A percentile compares a stretch with the other conserved stretches of the same genome.
Conservation (phyloP, 2,888 invertebrate species). For the Aspidiotus rigidus region DNA sequence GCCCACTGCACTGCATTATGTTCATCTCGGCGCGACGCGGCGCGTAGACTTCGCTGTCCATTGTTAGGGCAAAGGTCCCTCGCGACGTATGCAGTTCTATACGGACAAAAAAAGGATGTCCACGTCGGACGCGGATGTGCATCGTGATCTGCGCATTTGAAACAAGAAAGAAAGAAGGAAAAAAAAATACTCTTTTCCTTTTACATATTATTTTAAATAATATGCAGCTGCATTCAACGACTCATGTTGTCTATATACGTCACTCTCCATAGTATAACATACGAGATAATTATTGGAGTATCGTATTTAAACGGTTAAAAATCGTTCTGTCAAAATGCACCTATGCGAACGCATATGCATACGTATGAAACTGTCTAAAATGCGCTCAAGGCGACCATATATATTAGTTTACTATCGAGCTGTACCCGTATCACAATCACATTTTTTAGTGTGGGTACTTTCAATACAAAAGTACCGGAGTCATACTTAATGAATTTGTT, state of each 20-base stretch:
- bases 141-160: slow-evolving; percentile 5
- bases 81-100: background rate
- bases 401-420: no score
- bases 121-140: slow-evolving; percentile 17
- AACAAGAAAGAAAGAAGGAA: slow-evolving; percentile 3
- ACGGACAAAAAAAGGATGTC: slow-evolving; percentile 18
- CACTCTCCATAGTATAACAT: no score
- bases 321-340: no score
- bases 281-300: no score
- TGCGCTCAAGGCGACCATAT: no score
- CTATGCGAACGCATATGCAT: no score
- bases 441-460: no score
- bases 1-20: slow-evolving; percentile 6
- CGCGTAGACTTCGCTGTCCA: slow-evolving; percentile 10
- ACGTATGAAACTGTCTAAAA: no score
- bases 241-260: background rate
- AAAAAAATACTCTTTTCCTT: background rate
- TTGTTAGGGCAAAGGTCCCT: slow-evolving; percentile 10
- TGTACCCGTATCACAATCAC: no score
- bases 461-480: no score
- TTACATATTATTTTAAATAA: slow-evolving; percentile 6
- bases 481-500: no score
- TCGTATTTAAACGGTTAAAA: no score
- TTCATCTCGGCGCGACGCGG: slow-evolving; percentile 6
- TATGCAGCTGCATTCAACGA: slow-evolving; percentile 20